Percentiles rank a stretch among this genome's conserved stretches.
phyloP scores from a whole-genome alignment of 2,888 invertebrate genomes.

The Melinaea menophilus region DNA sequence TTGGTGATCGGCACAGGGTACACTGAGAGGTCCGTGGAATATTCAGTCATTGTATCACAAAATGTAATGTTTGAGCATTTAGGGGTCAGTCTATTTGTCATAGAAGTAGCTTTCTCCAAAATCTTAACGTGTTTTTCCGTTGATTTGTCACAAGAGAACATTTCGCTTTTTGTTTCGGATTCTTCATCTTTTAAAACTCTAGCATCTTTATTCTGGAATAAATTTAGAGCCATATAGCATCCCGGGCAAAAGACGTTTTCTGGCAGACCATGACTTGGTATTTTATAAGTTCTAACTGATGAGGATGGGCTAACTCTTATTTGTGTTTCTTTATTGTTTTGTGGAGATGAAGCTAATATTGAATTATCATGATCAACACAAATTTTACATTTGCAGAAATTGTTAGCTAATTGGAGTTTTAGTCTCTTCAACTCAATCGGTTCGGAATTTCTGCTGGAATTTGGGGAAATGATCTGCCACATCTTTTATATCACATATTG shows the following conservation, averaged over 20 bases:
- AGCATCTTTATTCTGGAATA: slow-evolving; percentile 38
- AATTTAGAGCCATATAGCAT: slow-evolving; percentile 45
- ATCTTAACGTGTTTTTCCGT: slow-evolving; percentile 34
- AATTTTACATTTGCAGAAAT: slow-evolving; percentile 47
- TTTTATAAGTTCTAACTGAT: slow-evolving; percentile 1
- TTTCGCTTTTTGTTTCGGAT: slow-evolving; percentile 41
- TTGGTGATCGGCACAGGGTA: slow-evolving; percentile 22
- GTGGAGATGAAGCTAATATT: neutral
- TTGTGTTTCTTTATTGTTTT: slow-evolving; percentile 18
- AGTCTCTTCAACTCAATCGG: slow-evolving; percentile 49
- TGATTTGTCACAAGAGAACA: slow-evolving; percentile 44
- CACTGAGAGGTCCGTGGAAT: slow-evolving; percentile 11
- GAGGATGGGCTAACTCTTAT: slow-evolving; percentile 3
- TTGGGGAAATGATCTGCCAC: slow-evolving; percentile 26
- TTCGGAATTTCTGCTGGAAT: slow-evolving; percentile 28
- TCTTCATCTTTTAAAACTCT: slow-evolving; percentile 56
- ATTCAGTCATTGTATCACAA: slow-evolving; percentile 27
- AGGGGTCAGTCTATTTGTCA: slow-evolving; percentile 30
- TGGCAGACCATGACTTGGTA: neutral
- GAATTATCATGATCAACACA: slow-evolving; percentile 15
- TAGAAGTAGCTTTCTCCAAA: slow-evolving; percentile 43
- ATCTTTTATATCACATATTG: slow-evolving; percentile 11
- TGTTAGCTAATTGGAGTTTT: slow-evolving; percentile 49
- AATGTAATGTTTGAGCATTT: slow-evolving; percentile 14
- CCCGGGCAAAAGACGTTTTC: slow-evolving; percentile 46